phyloP scores from a whole-genome alignment of 2,888 invertebrate genomes.

The Archaeoteleia sp. region DNA sequence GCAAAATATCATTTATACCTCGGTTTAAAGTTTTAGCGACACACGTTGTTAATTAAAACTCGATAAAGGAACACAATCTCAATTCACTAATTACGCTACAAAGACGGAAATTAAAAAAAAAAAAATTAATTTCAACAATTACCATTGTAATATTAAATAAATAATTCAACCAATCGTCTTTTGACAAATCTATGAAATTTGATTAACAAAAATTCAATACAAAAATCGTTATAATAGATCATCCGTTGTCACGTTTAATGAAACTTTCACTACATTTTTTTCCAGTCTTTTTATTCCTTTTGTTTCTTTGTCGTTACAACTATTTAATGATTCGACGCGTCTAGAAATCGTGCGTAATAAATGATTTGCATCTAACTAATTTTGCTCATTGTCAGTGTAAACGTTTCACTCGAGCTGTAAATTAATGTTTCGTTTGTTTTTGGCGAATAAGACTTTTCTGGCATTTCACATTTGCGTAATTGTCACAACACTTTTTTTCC shows the following conservation, averaged over 20 bases:
- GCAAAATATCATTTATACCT: too few species aligned
- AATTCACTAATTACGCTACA: background rate
- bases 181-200: background rate
- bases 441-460: too few species aligned
- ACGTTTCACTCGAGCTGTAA: too few species aligned
- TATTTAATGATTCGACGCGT: background rate
- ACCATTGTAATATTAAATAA: too few species aligned
- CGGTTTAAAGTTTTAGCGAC: too few species aligned
- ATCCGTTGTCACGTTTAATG: background rate
- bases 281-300: background rate
- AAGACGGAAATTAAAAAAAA: background rate
- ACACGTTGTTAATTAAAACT: too few species aligned
- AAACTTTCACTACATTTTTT: background rate
- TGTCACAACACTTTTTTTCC: constrained; percentile 2
- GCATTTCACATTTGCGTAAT: too few species aligned
- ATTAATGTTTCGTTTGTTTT: too few species aligned
- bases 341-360: background rate
- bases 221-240: constrained; percentile 2
- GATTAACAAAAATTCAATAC: background rate
- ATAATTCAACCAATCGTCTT: background rate
- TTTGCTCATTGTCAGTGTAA: background rate
- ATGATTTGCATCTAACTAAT: background rate
- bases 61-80: background rate
- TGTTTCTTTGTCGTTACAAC: background rate
- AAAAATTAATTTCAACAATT: too few species aligned